phyloP scores from a whole-genome alignment of 1,140 invertebrate species.

The Drosophila ogumai region DNA sequence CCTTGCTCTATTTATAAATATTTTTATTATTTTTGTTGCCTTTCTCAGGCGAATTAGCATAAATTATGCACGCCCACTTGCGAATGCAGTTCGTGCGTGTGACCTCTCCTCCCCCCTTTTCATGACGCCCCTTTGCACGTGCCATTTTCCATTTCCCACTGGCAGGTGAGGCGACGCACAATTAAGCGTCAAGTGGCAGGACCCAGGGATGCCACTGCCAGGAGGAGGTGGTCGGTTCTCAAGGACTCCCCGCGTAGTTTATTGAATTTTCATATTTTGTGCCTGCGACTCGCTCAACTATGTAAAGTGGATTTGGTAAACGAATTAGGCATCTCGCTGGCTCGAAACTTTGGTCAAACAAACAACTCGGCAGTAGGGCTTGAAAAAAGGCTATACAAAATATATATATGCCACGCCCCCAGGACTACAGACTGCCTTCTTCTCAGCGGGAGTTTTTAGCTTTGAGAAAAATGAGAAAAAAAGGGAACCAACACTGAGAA shows the following conservation, averaged over 20 bases:
- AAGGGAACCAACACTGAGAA: background rate
- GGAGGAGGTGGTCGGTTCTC: background rate
- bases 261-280: slow-evolving; percentile 80
- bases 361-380: slow-evolving; percentile 33
- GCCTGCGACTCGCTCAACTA: slow-evolving; percentile 59
- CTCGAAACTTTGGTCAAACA: slow-evolving; percentile 58
- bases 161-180: slow-evolving; percentile 66
- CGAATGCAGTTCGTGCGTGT: slow-evolving; percentile 78
- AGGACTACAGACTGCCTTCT: background rate
- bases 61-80: slow-evolving; percentile 83
- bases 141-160: slow-evolving; percentile 27
- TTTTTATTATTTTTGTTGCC: slow-evolving; percentile 31
- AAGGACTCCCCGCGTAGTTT: slow-evolving; percentile 40
- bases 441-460: slow-evolving; percentile 17
- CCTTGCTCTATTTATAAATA: slow-evolving; percentile 16
- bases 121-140: slow-evolving; percentile 45
- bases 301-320: slow-evolving; percentile 73
- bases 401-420: slow-evolving; percentile 39
- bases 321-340: slow-evolving; percentile 72
- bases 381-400: slow-evolving; percentile 21
- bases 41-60: slow-evolving; percentile 78
- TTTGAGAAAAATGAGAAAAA: background rate
- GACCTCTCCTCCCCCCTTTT: background rate
- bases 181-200: slow-evolving; percentile 68
- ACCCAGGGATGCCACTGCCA: slow-evolving; percentile 17